Base-by-base conservation (phyloP, 1,140 invertebrate species). In the Atopsyche davidsoni region DNA sequence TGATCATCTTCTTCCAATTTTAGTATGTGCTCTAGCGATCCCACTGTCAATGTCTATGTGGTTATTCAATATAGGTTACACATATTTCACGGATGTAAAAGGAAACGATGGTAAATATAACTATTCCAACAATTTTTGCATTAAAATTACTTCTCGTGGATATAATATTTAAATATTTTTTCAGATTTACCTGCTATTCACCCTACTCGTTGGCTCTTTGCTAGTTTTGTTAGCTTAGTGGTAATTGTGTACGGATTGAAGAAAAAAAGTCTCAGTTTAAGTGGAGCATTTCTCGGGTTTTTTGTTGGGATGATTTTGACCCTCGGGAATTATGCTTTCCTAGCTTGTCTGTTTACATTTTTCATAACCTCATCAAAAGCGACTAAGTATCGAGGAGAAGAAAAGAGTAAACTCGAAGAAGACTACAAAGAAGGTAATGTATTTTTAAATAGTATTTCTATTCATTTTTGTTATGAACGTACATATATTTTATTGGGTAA, bases 281-380 rank as follows among this genome's bases (percentile, higher is more conserved):
- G 80, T 53, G 89, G 88, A 17, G 85, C 85, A 19, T 51, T 83
- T 4, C 65, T 87, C 55, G 87, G 86, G 10, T 67, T 89, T 17
- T 49, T 88, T 10, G 75, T 92, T 38, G 89, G 87, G 17, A 89
- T 93, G 61, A 68, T 91, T 13, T 64, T 93, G 25, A 89, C 87
- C 4, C 66, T 93, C 1, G 83, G 86, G 40, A 92, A 80, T 63
- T 85, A 86, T 60, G 79, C 80, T 57, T 93, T 92, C 64, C 64
- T 88, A 14, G 75, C 77, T 19, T 81, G 80, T 60, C 65, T 94
- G 16, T 66, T 89, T 13, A 70, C 79, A 2, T 94, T 94, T 65
- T 94, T 93, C 62, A 60, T 92, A 2, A 78, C 84, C 46, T 88
- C 83, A 10, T 92, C 89, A 1, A 83, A 82, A 64, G 87, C 83